Evolutionary conservation across 2,888 invertebrate genomes (phyloP).

Genomic region (Oscheius onirici): DNA sequence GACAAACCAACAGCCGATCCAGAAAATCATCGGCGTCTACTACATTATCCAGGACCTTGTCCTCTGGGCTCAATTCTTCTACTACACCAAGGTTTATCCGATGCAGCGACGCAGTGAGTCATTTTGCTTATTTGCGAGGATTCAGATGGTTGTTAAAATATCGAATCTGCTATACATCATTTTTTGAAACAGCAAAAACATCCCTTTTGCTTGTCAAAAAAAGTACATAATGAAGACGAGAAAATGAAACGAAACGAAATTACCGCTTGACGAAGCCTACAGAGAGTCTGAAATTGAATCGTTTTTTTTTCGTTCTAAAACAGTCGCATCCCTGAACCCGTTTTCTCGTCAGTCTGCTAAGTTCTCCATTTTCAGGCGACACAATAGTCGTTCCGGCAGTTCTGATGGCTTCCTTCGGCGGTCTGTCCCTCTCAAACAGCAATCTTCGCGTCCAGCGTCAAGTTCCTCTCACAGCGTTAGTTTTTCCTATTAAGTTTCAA

Average conservation of each 20-base stretch:
- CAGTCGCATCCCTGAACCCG: too few species aligned
- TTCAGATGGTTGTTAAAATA: too few species aligned
- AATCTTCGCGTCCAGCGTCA: not conserved
- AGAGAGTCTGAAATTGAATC: not conserved
- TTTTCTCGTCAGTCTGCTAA: too few species aligned
- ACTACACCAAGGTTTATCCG: conserved; percentile 58
- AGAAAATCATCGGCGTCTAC: conserved; percentile 70
- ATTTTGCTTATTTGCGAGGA: too few species aligned
- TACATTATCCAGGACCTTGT: conserved; percentile 68
- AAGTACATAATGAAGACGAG: too few species aligned
- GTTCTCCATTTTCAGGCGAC: conserved; percentile 44
- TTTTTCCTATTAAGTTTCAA: not conserved
- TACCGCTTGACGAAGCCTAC: too few species aligned
- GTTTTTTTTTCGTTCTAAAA: not conserved
- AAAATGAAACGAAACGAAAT: too few species aligned
- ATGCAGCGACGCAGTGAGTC: not conserved
- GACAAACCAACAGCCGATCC: conserved; percentile 71
- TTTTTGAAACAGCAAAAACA: too few species aligned
- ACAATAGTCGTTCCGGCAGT: conserved; percentile 62
- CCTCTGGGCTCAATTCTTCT: conserved; percentile 66
- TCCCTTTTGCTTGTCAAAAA: too few species aligned
- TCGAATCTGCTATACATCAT: too few species aligned
- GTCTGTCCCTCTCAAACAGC: conserved; percentile 29
- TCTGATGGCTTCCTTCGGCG: conserved; percentile 52
- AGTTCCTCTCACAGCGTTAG: not conserved